Base-by-base conservation (phyloP, 2,797 vertebrate species). In the Periparus ater region DNA sequence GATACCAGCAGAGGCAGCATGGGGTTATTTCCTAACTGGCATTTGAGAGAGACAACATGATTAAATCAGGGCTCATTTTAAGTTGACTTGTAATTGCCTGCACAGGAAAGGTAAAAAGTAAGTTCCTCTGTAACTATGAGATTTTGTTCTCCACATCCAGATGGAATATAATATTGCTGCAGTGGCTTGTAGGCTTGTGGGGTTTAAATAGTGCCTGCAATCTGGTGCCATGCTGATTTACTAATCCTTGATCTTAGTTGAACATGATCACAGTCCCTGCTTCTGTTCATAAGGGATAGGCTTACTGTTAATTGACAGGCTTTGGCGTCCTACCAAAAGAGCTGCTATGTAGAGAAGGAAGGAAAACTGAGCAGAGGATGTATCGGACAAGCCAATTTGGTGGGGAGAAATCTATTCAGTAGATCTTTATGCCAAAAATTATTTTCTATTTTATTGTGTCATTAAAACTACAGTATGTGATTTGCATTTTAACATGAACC, bases 301-400 rank as follows among this genome's bases (percentile, higher is more conserved):
- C 95, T 98, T 98, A 98, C 98, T 91, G 96, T 98, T 98, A 98
- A 99, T 98, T 98, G 98, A 98, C 98, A 97, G 98, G 94, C 85
- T 95, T 95, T 98, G 98, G 98, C 97, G 6, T 78, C 94, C 95
- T 97, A 98, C 98, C 98, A 97, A 95, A 85, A 88, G 95, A 89
- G 65, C 97, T 95, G 97, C 97, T 97, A 95, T 96, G 95, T 96
- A 96, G 96, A 96, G 96, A 93, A 91, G 95, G 81, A 96, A 89
- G 87, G 89, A 95, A 96, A 94, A 97, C 87, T 87, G 96, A 91
- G 97, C 96, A 93, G 96, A 96, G 97, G 88, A 89, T 81, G 78
- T 62, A 34, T 89, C 0, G 63, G 97, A 96, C 93, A 84, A 87
- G 66, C 67, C 93, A 95, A 9, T 94, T 96, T 88, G 45, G 32